A percentile compares a stretch with the other conserved stretches of the same genome.
These are phyloP conservation scores for Phengaris alcon DNA, from an alignment of 2,888 invertebrate species.

Conservation along the genomic window DNA sequence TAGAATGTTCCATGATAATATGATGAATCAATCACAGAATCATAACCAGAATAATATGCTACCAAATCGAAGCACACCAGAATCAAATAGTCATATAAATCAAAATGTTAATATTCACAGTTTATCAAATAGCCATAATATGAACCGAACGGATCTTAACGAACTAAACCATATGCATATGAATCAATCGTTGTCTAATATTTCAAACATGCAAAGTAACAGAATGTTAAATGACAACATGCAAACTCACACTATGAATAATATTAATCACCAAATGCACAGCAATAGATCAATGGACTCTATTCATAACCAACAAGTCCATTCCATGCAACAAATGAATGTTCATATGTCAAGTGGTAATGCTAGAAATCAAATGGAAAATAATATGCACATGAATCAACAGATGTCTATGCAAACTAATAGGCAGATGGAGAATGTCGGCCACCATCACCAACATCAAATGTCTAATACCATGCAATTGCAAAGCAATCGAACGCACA, in stretches of 20 bases:
- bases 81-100: slow-evolving; percentile 60
- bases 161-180: slow-evolving; percentile 72
- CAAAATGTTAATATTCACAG: slow-evolving; percentile 69
- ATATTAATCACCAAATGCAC: slow-evolving; percentile 66
- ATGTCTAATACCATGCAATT: slow-evolving; percentile 72
- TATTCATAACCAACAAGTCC: slow-evolving; percentile 66
- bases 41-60: slow-evolving; percentile 61
- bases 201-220: slow-evolving; percentile 68
- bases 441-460: slow-evolving; percentile 70
- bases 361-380: slow-evolving; percentile 61
- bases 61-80: slow-evolving; percentile 63
- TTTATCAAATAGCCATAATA: slow-evolving; percentile 57
- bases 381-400: slow-evolving; percentile 67
- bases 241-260: slow-evolving; percentile 64
- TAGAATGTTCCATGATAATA: slow-evolving; percentile 66
- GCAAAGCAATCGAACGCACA: slow-evolving; percentile 64
- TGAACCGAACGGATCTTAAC: slow-evolving; percentile 60
- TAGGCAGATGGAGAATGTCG: slow-evolving; percentile 64
- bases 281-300: slow-evolving; percentile 66
- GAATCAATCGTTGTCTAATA: slow-evolving; percentile 62
- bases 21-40: slow-evolving; percentile 56
- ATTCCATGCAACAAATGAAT: slow-evolving; percentile 69
- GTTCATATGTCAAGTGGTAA: slow-evolving; percentile 60
- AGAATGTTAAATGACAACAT: slow-evolving; percentile 72
- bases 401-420: slow-evolving; percentile 68